Percentiles rank a stretch among this genome's conserved stretches.
These are phyloP conservation scores for Mesorhabditis spiculigera DNA, from an alignment of 2,888 invertebrate species.

Conservation along the genomic window DNA sequence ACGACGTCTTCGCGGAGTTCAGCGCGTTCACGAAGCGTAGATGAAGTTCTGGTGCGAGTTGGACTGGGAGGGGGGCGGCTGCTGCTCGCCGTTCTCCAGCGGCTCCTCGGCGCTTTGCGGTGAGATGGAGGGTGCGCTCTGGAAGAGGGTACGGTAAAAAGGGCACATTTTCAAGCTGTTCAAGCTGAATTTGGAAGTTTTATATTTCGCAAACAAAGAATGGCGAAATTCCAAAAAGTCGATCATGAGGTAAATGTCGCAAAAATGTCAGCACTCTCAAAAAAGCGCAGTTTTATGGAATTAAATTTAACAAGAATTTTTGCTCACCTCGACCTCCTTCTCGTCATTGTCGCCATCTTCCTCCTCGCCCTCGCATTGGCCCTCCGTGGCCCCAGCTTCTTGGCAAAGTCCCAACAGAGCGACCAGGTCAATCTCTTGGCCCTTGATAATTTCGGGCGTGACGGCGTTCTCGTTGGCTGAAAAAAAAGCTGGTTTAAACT, in stretches of 20 bases:
- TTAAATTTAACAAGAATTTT: not conserved
- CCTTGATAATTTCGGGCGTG: not conserved
- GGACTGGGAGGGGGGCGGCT: not conserved
- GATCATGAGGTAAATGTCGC: not conserved
- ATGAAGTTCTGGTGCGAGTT: slow-evolving; percentile 1
- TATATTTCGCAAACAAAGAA: too few species aligned
- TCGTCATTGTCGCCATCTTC: not conserved
- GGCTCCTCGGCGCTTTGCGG: not conserved
- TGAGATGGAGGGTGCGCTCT: not conserved
- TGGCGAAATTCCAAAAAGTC: not conserved
- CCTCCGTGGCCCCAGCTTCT: not conserved
- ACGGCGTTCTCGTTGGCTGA: not conserved
- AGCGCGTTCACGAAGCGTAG: too few species aligned
- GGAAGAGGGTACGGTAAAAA: not conserved
- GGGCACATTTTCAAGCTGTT: too few species aligned
- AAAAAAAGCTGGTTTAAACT: not conserved
- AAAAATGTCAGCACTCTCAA: too few species aligned
- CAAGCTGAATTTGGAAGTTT: too few species aligned
- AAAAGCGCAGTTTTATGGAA: too few species aligned
- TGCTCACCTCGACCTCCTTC: not conserved
- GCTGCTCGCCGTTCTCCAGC: not conserved
- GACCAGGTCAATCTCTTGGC: not conserved
- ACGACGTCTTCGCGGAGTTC: too few species aligned
- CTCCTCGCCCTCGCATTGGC: not conserved
- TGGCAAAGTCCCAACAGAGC: slow-evolving; percentile 2